Percentiles rank a stretch among this genome's conserved stretches.
Evolutionary conservation across 30 jellyfish, hydroid and myxozoan species (phyloP).

Genomic region (Aurelia sp.): DNA sequence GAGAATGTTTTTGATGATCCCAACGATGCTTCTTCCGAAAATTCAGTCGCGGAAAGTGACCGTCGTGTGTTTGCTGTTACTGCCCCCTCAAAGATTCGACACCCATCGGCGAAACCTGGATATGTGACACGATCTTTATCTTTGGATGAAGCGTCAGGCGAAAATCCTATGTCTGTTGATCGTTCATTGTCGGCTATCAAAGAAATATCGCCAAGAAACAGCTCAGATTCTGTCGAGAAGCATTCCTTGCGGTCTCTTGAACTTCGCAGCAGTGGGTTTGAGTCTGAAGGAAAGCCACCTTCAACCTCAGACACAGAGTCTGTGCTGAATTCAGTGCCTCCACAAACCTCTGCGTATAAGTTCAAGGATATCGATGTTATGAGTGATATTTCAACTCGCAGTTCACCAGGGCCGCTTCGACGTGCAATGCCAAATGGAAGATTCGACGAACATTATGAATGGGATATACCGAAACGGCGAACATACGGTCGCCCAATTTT

Average conservation of each 20-base stretch:
- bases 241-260: slow-evolving; percentile 68
- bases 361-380: slow-evolving; percentile 82
- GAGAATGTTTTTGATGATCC: slow-evolving; percentile 79
- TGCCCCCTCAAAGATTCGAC: slow-evolving; percentile 57
- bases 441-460: slow-evolving; percentile 66
- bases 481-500: slow-evolving; percentile 68
- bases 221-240: slow-evolving; percentile 58
- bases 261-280: slow-evolving; percentile 84
- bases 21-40: slow-evolving; percentile 90
- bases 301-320: slow-evolving; percentile 97
- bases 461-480: slow-evolving; percentile 64
- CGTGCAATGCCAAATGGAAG: slow-evolving; percentile 53
- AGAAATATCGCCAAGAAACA: slow-evolving; percentile 50
- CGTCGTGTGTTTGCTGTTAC: slow-evolving; percentile 49
- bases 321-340: slow-evolving; percentile 43
- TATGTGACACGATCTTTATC: slow-evolving; percentile 32
- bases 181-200: slow-evolving; percentile 64
- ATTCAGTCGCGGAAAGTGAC: slow-evolving; percentile 85
- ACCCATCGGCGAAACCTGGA: slow-evolving; percentile 70
- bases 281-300: slow-evolving; percentile 84
- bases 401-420: slow-evolving; percentile 84
- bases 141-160: slow-evolving; percentile 20
- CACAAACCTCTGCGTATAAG: slow-evolving; percentile 34
- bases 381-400: slow-evolving; percentile 91
- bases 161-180: slow-evolving; percentile 31